Evolutionary conservation across 2,888 invertebrate species (phyloP).

Genomic region (Ennomos fuscantarius): DNA sequence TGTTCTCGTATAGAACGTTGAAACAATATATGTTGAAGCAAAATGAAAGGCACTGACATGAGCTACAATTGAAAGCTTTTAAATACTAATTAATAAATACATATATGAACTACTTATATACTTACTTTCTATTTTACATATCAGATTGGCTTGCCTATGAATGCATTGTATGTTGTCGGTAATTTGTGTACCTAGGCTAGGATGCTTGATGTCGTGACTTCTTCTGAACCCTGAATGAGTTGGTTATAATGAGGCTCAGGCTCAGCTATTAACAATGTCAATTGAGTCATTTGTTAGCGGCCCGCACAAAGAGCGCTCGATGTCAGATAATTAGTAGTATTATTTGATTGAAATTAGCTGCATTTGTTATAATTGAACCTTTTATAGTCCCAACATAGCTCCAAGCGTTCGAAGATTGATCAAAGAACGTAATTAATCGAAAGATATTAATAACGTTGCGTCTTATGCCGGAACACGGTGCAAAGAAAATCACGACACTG

Average conservation of each 20-base stretch:
- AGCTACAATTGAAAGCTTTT: too few relatives aligned
- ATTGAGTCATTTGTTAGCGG: constrained; percentile 81
- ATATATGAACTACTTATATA: too few relatives aligned
- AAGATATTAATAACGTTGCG: constrained; percentile 58
- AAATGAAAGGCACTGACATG: too few relatives aligned
- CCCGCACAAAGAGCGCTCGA: constrained; percentile 72
- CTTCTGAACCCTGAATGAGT: constrained; percentile 52
- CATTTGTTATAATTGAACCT: constrained; percentile 79
- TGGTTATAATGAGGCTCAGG: constrained; percentile 57
- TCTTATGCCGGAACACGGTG: constrained; percentile 39
- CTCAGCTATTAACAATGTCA: constrained; percentile 75
- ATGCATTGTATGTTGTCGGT: constrained; percentile 2
- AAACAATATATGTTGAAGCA: too few relatives aligned
- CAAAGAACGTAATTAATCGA: constrained; percentile 72
- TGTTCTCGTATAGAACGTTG: too few relatives aligned
- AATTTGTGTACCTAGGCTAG: constrained; percentile 27
- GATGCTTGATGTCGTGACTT: constrained; percentile 59
- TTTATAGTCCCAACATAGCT: constrained; percentile 68
- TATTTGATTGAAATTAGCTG: constrained; percentile 83
- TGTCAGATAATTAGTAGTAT: constrained; percentile 81
- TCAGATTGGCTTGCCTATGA: not conserved
- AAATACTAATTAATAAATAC: too few relatives aligned
- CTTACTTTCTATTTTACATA: not conserved
- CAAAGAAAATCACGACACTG: constrained; percentile 43
- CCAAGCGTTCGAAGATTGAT: constrained; percentile 60